Base-by-base conservation (phyloP, 2,113 vertebrate genomes). In the Xiphophorus maculatus region DNA sequence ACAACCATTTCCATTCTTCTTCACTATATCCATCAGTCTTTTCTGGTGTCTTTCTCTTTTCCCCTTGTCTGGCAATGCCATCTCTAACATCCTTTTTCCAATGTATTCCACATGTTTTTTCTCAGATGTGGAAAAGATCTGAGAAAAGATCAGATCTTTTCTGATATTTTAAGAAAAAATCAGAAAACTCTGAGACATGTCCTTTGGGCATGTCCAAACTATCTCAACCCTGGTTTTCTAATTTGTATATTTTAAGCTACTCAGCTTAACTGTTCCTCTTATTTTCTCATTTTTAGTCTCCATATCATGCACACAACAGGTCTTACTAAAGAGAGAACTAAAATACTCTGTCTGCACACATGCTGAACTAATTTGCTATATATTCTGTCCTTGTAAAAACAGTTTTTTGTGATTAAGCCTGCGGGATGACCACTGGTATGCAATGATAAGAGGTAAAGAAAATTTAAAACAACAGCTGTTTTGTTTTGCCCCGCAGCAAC, bases 401-500 rank as follows among this genome's bases (percentile, higher is more conserved):
- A 8, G 22, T 86, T 37, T 81, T 75, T 73, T 87, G 74, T 79
- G 77, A 80, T 71, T 76, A 75, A 77, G 81, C 86, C 69, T 0
- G 40, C n/a, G 81, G 81, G 84, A 81, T 82, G 69, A 67, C 82
- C 82, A 79, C 78, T 78, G 80, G 76, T 76, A 79, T 77, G 68
- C 84, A 84, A 82, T 60, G 82, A 83, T 76, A 82, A 82, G 83
- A 80, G 68, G 74, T 79, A 84, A 80, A 87, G 79, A 80, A 91
- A 79, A 73, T 63, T 74, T 75, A 72, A 72, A 91, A 86, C 81
- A 87, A 60, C 69, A 87, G 30, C 58, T 71, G 68, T 73, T 81
- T 87, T 89, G 83, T 88, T 93, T 85, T 90, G 81, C 87, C 92
- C 88, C 86, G 73, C 65, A 90, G 91, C 86, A 69, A 66, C 73